phyloP scores from a whole-genome alignment of 2,888 invertebrate species.

The Ophonus ardosiacus region DNA sequence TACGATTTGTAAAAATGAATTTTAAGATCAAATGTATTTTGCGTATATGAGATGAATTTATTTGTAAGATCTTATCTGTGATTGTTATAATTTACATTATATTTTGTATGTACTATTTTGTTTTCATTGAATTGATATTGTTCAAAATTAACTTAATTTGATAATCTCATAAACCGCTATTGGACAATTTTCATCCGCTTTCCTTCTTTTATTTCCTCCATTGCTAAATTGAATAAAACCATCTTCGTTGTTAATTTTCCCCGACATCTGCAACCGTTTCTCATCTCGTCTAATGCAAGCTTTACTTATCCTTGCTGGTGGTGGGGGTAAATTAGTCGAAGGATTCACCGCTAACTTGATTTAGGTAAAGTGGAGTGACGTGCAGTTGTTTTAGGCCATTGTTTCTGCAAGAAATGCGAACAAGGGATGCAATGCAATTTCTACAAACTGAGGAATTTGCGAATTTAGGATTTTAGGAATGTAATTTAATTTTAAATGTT shows the following conservation, averaged over 20 bases:
- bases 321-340: slow-evolving; percentile 9
- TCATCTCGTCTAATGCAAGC: neutral
- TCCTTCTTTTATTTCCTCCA: neutral
- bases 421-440: neutral
- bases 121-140: no score
- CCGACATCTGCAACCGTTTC: neutral
- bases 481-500: slow-evolving; percentile 9
- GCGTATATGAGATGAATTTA: no score
- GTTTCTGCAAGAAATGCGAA: neutral
- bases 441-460: neutral
- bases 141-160: neutral
- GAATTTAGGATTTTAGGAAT: neutral
- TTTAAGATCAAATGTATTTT: no score
- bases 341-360: slow-evolving; percentile 39
- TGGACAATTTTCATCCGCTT: neutral
- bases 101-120: no score
- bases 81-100: no score
- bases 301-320: neutral
- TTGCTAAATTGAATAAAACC: slow-evolving; percentile 12
- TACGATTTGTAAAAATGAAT: no score
- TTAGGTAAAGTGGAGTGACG: neutral
- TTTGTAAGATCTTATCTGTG: no score
- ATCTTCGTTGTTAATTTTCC: neutral
- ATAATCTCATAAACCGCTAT: neutral
- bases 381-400: slow-evolving; percentile 30